Base-by-base conservation (phyloP, 1,140 invertebrate species). In the Zaprionus camerounensis region DNA sequence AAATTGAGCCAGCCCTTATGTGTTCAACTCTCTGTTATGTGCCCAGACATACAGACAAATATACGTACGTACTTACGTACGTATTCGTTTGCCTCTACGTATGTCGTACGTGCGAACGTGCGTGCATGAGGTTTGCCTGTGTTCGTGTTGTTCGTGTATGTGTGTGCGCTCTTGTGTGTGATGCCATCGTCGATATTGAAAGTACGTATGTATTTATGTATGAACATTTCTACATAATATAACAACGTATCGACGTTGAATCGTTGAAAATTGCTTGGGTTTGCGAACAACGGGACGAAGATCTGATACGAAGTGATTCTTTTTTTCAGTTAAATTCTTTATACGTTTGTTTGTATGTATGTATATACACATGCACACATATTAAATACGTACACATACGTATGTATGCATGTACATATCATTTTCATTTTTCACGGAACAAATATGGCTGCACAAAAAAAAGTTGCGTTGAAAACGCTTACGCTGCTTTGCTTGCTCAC, bases 101-200 rank as follows among this genome's bases (percentile, higher is more conserved):
- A 46, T 34, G 31, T 15, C 13, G 46, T 69, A 81, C 73, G 81
- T 80, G 59, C 71, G 70, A 64, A 69, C 69, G 81, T 80, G 59
- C 75, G 65, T 76, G 71, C 67, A 67, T 71, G 67, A 64, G 67
- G 67, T 64, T 70, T 58, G 59, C 20, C 46, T 67, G 65, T 58
- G 20, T 46, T 58, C 26, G 28, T 59, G 78, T 78, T 57, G 20
- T 51, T 51, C 46, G 46, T 77, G 84, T 83, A 71, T 83, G 71
- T 71, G 66, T 85, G 81, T 88, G 80, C 75, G 78, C 82, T 84
- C 79, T 82, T 85, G 84, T 87, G 84, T 87, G 85, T 87, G 84
- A 87, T 87, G 84, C 84, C 85, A 85, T 88, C 85, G 85, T 87
- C 85, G 85, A 87, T 87, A 87, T 88, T 87, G 83, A 88, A 84